Evolutionary conservation across 2,797 vertebrate genomes (phyloP).

Genomic region (Phrynocephalus forsythii): DNA sequence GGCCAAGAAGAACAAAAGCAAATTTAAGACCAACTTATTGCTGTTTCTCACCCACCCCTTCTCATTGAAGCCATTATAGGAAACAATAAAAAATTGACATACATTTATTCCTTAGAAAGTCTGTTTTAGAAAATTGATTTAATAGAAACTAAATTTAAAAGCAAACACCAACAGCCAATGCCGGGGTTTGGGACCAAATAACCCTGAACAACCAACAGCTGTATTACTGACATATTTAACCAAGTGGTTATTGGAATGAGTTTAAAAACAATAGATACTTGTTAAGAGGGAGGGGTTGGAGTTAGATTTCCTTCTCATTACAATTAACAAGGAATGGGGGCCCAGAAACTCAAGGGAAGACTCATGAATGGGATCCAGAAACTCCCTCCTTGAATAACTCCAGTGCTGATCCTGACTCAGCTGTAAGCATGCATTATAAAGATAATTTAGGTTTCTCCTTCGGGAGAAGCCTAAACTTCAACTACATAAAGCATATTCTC

Average conservation of each 20-base stretch:
- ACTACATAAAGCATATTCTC: too few relatives aligned
- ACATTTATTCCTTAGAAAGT: background rate
- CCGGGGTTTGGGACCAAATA: too few relatives aligned
- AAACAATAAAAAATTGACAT: background rate
- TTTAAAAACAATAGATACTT: background rate
- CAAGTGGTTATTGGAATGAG: background rate
- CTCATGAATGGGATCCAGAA: too few relatives aligned
- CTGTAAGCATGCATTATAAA: too few relatives aligned
- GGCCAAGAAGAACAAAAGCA: background rate
- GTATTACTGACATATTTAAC: background rate
- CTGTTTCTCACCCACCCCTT: background rate
- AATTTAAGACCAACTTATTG: background rate
- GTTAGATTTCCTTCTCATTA: too few relatives aligned
- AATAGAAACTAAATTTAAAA: background rate
- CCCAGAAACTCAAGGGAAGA: too few relatives aligned
- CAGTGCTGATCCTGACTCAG: too few relatives aligned
- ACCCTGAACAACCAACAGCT: background rate
- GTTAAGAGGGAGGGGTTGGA: background rate
- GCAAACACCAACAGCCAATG: background rate
- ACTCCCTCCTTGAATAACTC: too few relatives aligned
- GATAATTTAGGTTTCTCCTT: too few relatives aligned
- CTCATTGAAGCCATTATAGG: too few relatives aligned
- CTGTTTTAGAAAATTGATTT: background rate
- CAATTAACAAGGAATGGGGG: too few relatives aligned
- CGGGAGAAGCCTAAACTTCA: too few relatives aligned